Evolutionary conservation across 1,140 invertebrate species (phyloP).

Genomic region (Drosophila kurseongensis): DNA sequence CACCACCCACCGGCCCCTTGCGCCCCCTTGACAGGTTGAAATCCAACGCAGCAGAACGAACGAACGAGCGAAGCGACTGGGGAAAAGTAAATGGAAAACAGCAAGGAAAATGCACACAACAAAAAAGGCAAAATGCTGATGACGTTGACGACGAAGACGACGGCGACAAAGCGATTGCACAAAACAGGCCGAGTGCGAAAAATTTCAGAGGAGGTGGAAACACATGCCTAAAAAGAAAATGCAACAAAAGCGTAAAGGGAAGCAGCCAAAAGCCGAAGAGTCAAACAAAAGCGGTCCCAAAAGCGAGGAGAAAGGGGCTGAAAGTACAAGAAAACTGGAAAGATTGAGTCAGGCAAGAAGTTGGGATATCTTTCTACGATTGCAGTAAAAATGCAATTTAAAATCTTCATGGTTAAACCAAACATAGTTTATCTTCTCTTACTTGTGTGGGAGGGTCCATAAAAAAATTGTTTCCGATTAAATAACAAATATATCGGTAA

Average conservation of each 20-base stretch:
- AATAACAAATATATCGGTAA: no score
- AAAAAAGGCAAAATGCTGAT: slow-evolving; percentile 47
- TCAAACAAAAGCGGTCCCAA: slow-evolving; percentile 54
- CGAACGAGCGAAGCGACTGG: slow-evolving; percentile 55
- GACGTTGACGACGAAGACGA: slow-evolving; percentile 34
- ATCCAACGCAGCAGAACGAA: slow-evolving; percentile 80
- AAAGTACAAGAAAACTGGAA: neutral
- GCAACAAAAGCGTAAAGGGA: slow-evolving; percentile 46
- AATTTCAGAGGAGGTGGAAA: slow-evolving; percentile 42
- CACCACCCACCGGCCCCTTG: slow-evolving; percentile 31
- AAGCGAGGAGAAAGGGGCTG: slow-evolving; percentile 24
- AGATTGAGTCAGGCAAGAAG: slow-evolving; percentile 10
- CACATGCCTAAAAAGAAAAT: slow-evolving; percentile 57
- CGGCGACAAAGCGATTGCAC: slow-evolving; percentile 23
- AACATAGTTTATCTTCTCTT: no score
- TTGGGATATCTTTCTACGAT: neutral
- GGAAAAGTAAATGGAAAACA: slow-evolving; percentile 72
- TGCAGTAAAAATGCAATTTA: neutral
- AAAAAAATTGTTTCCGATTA: no score
- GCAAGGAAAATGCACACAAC: slow-evolving; percentile 73
- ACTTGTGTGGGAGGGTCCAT: no score
- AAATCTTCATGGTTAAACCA: no score
- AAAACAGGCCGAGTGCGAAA: slow-evolving; percentile 75
- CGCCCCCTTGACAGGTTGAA: slow-evolving; percentile 73
- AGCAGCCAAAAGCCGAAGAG: slow-evolving; percentile 31